These are phyloP conservation scores for Catagonus wagneri DNA, from an alignment of 2,113 vertebrate genomes.

Conservation along the genomic window DNA sequence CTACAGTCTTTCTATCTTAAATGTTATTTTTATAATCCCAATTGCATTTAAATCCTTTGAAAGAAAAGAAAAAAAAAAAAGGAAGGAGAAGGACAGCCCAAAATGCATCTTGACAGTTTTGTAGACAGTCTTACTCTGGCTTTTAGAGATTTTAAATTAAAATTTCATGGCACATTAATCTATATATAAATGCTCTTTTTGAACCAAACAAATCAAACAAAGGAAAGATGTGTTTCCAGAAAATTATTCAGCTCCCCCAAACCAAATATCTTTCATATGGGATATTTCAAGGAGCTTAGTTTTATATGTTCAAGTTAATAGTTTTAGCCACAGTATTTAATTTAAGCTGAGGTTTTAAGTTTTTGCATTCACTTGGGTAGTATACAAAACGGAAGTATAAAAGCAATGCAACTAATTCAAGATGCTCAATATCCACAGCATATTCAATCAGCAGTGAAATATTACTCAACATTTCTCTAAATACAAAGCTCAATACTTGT, in stretches of 20 bases:
- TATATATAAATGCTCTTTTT: slow-evolving; percentile 44
- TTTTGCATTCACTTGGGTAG: slow-evolving; percentile 49
- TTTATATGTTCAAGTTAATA: slow-evolving; percentile 50
- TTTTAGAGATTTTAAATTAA: slow-evolving; percentile 69
- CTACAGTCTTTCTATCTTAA: slow-evolving; percentile 70
- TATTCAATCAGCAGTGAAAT: slow-evolving; percentile 10
- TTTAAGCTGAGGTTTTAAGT: slow-evolving; percentile 56
- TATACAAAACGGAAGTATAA: slow-evolving; percentile 58
- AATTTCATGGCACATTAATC: slow-evolving; percentile 62
- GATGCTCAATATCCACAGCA: background rate
- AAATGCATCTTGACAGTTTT: slow-evolving; percentile 67
- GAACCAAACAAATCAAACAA: slow-evolving; percentile 51
- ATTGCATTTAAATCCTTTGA: slow-evolving; percentile 66
- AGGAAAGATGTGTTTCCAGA: slow-evolving; percentile 43
- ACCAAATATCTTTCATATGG: slow-evolving; percentile 46
- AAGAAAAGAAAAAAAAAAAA: slow-evolving; percentile 50
- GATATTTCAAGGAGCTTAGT: slow-evolving; percentile 57
- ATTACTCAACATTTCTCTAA: background rate
- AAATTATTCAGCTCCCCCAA: slow-evolving; percentile 53
- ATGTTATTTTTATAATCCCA: slow-evolving; percentile 68
- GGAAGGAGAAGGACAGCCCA: background rate
- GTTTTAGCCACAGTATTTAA: slow-evolving; percentile 24
- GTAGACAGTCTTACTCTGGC: slow-evolving; percentile 39
- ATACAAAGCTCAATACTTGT: background rate
- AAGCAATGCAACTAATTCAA: slow-evolving; percentile 39